A percentile compares a stretch with the other conserved stretches of the same genome.
Evolutionary conservation across 2,888 invertebrate species (phyloP).

Genomic region (Cheilosia vulpina): DNA sequence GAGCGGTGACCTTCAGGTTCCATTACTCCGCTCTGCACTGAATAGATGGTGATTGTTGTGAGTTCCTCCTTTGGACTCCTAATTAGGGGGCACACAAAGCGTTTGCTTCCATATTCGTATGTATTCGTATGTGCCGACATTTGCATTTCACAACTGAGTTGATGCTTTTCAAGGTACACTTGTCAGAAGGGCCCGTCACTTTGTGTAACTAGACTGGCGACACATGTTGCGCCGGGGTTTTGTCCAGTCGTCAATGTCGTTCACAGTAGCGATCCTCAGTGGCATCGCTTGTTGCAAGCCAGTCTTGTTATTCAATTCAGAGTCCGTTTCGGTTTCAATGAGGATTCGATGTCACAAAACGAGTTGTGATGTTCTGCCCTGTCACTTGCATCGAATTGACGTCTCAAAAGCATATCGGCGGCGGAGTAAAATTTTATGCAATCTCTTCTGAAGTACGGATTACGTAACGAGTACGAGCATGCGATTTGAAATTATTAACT

Average conservation of each 20-base stretch:
- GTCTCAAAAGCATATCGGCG: slow-evolving; percentile 47
- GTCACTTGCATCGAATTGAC: slow-evolving; percentile 53
- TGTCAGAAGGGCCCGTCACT: slow-evolving; percentile 66
- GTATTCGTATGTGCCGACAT: slow-evolving; percentile 4
- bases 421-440: slow-evolving; percentile 4
- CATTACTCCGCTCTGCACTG: slow-evolving; percentile 37
- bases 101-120: slow-evolving; percentile 25
- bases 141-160: slow-evolving; percentile 50
- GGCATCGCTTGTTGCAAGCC: slow-evolving; percentile 11
- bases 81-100: slow-evolving; percentile 60
- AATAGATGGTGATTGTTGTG: slow-evolving; percentile 35
- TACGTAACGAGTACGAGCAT: slow-evolving; percentile 34
- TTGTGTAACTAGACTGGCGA: slow-evolving; percentile 57
- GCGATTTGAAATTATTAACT: slow-evolving; percentile 17
- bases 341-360: slow-evolving; percentile 47
- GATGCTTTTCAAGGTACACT: slow-evolving; percentile 64
- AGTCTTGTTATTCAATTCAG: slow-evolving; percentile 26
- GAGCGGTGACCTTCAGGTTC: slow-evolving; percentile 66
- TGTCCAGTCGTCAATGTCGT: slow-evolving; percentile 50
- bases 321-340: slow-evolving; percentile 26
- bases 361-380: slow-evolving; percentile 26
- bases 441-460: slow-evolving; percentile 19
- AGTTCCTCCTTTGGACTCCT: slow-evolving; percentile 50
- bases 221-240: slow-evolving; percentile 40
- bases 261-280: slow-evolving; percentile 37